Base-by-base conservation (phyloP, 2,888 invertebrate genomes). In the Morpho helenor region DNA sequence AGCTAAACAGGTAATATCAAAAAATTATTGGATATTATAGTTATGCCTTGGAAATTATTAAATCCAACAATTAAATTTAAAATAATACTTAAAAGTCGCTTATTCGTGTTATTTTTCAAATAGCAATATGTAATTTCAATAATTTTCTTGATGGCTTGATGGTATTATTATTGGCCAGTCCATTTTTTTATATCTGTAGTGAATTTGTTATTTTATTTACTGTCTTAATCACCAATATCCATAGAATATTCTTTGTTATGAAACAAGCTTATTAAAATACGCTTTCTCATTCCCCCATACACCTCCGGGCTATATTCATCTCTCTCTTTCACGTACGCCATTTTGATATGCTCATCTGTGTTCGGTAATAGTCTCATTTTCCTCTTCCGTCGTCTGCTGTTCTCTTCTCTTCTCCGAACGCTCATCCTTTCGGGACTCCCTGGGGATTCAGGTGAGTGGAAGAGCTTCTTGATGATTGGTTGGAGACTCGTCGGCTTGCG, bases 231-330 rank as follows among this genome's bases (percentile, higher is more conserved):
- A 8, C 63, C 70, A n/a, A 67, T 64, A 62, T 87, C 86, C 78
- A 87, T 80, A 54, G 74, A 74, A 63, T 84, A 87, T 62, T 87
- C 84, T 57, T 82, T 84, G 68, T 82, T 81, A 67, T 83, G 82
- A 67, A 87, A 84, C 64, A 84, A 66, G 63, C 87, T 84, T 52
- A 83, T 77, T 61, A 84, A 68, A 48, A 83, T 76, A 51, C 72
- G 77, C 67, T 80, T 81, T 76, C 82, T 80, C 77, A 83, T 81
- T 71, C 76, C 80, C 6, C 69, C 79, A n/a, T 60, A 62, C 3
- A 64, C 60, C 3, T 76, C 77, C 2, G 80, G 81, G 45, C 77
- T 82, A 64, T 72, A 77, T n/a, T 70, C 65, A 10, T 84, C 80
- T 59, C 74, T 75, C 73, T 87, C 86, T 42, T 71, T 76, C 16